These are phyloP conservation scores for Melanotaenia maccullochi DNA, from an alignment of 2,797 vertebrate species.

Conservation along the genomic window DNA sequence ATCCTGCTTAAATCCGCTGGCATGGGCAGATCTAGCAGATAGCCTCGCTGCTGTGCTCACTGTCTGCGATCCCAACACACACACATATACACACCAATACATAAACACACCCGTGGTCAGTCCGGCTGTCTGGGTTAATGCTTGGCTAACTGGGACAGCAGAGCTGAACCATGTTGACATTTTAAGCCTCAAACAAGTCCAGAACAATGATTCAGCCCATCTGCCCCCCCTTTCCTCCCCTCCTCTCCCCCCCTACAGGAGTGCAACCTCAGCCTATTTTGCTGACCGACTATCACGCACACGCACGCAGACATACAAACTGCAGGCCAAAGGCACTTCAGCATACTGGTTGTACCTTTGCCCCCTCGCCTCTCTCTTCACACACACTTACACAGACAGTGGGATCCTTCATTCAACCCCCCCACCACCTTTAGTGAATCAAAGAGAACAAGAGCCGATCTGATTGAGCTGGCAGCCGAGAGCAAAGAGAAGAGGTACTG, in stretches of 20 bases:
- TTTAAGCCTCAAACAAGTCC: slow-evolving; percentile 83
- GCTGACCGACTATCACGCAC: slow-evolving; percentile 51
- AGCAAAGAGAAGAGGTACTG: slow-evolving; percentile 73
- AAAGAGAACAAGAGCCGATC: slow-evolving; percentile 73
- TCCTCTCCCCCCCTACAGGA: slow-evolving; percentile 45
- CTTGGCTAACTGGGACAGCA: slow-evolving; percentile 82
- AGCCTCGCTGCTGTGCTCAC: slow-evolving; percentile 77
- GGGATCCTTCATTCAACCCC: slow-evolving; percentile 55
- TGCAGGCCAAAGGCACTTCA: slow-evolving; percentile 60
- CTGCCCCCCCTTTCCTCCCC: slow-evolving; percentile 47
- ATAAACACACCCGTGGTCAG: slow-evolving; percentile 78
- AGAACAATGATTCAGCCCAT: slow-evolving; percentile 82
- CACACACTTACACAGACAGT: slow-evolving; percentile 61
- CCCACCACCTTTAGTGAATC: slow-evolving; percentile 70
- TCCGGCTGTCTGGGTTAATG: slow-evolving; percentile 84
- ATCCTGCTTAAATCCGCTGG: slow-evolving; percentile 82
- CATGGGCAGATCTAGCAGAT: slow-evolving; percentile 83
- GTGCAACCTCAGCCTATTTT: slow-evolving; percentile 78
- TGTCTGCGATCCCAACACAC: slow-evolving; percentile 70
- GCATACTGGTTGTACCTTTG: slow-evolving; percentile 29
- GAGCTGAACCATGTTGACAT: slow-evolving; percentile 83
- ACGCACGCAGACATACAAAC: slow-evolving; percentile 49
- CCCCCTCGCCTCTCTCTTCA: slow-evolving; percentile 43
- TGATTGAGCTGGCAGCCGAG: slow-evolving; percentile 75
- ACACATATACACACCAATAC: slow-evolving; percentile 49